phyloP scores from a whole-genome alignment of 2,888 invertebrate species.

The Meiosimyza platycephala region DNA sequence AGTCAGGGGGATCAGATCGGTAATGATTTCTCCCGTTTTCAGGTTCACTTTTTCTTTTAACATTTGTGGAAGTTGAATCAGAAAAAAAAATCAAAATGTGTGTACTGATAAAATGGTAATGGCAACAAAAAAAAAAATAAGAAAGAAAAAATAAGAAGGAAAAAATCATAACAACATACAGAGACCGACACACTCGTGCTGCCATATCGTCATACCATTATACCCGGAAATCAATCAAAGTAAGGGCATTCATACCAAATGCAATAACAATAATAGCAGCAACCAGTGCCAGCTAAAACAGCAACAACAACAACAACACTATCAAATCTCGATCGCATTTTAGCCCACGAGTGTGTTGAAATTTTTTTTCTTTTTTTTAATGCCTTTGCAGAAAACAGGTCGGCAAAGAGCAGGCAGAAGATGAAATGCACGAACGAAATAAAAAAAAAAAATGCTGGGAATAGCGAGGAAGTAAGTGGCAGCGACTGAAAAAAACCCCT shows the following conservation, averaged over 20 bases:
- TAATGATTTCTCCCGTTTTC: slow-evolving; percentile 27
- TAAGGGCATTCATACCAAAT: slow-evolving; percentile 55
- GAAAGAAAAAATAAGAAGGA: neutral
- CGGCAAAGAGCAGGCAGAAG: neutral
- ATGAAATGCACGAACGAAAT: neutral
- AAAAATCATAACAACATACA: slow-evolving; percentile 32
- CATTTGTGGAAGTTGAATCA: neutral
- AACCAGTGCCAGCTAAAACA: slow-evolving; percentile 40
- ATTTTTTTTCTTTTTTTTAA: neutral
- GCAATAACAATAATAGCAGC: slow-evolving; percentile 48
- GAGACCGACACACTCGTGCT: slow-evolving; percentile 24
- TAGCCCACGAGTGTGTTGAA: neutral
- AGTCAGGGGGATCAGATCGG: slow-evolving; percentile 11
- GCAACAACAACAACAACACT: slow-evolving; percentile 45
- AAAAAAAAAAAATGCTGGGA: slow-evolving; percentile 1
- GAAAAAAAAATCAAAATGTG: slow-evolving; percentile 31
- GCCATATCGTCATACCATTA: slow-evolving; percentile 42
- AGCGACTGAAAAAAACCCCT: neutral
- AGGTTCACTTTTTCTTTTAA: slow-evolving; percentile 32
- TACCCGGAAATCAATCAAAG: slow-evolving; percentile 62
- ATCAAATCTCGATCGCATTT: slow-evolving; percentile 35
- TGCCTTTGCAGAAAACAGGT: neutral
- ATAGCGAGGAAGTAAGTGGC: neutral
- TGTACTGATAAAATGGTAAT: slow-evolving; percentile 22
- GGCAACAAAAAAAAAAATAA: slow-evolving; percentile 17